Evolutionary conservation across 1,140 invertebrate genomes (phyloP).

Genomic region (Drosophila yakuba): DNA sequence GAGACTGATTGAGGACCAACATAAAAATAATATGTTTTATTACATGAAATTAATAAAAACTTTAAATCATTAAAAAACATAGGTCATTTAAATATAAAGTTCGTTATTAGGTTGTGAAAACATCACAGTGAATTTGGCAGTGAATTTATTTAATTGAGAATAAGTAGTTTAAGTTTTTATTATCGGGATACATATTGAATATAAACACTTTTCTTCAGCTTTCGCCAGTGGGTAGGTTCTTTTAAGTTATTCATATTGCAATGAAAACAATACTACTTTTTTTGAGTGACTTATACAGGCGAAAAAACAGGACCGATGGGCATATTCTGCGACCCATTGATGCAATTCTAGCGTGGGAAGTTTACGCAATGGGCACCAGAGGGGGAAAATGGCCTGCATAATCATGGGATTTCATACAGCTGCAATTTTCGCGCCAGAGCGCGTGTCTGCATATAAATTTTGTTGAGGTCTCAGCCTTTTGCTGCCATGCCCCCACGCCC

Average conservation of each 20-base stretch:
- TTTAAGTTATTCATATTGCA: too few species aligned
- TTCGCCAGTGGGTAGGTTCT: too few species aligned
- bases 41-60: too few species aligned
- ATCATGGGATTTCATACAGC: constrained; percentile 80
- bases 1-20: too few species aligned
- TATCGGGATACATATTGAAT: neutral
- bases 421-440: constrained; percentile 78
- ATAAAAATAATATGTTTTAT: neutral
- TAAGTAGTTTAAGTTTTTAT: neutral
- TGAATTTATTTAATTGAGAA: neutral
- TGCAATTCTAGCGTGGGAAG: constrained; percentile 50
- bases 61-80: too few species aligned
- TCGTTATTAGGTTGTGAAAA: too few species aligned
- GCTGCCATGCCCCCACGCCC: constrained; percentile 5
- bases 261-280: neutral
- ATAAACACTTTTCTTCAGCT: too few species aligned
- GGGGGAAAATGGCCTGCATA: constrained; percentile 70
- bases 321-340: constrained; percentile 30
- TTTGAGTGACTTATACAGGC: constrained; percentile 6
- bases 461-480: constrained; percentile 19
- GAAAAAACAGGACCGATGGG: constrained; percentile 24
- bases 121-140: too few species aligned
- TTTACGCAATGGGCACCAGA: constrained; percentile 39
- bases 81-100: too few species aligned
- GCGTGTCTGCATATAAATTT: constrained; percentile 80